Percentiles rank a stretch among this genome's conserved stretches.
Evolutionary conservation across 2,113 vertebrate genomes (phyloP).

Genomic region (Dromaius novaehollandiae): DNA sequence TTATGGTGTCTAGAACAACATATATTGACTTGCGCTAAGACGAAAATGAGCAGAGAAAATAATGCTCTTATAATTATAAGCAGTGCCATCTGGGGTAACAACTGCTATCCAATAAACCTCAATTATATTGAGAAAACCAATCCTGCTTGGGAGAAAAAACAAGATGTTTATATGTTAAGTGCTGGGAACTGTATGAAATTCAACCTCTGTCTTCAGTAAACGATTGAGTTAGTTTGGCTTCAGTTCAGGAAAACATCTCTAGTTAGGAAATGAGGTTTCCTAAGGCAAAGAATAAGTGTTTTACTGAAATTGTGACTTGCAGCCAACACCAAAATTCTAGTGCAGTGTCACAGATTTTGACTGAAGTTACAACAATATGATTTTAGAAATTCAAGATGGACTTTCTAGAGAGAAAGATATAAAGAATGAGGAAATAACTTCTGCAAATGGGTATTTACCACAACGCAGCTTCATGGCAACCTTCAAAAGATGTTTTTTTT

Average conservation of each 20-base stretch:
- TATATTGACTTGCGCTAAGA: slow-evolving; percentile 29
- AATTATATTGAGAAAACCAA: neutral
- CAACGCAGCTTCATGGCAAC: neutral
- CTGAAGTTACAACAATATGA: neutral
- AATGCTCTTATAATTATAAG: neutral
- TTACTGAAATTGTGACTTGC: neutral
- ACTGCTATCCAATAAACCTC: neutral
- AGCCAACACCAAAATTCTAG: neutral
- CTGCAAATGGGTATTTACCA: neutral
- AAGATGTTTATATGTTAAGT: neutral
- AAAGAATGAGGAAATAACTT: neutral
- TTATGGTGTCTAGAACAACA: neutral
- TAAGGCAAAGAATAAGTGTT: neutral
- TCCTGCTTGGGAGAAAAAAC: neutral
- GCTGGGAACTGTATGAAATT: neutral
- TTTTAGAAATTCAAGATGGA: neutral
- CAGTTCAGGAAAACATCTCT: neutral
- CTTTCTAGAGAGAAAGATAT: neutral
- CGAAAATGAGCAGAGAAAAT: neutral
- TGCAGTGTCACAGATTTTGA: neutral
- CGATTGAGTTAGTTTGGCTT: neutral
- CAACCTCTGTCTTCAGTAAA: neutral
- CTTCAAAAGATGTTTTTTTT: neutral
- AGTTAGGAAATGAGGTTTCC: neutral
- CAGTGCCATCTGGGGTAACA: neutral